These are phyloP conservation scores for Macrosteles quadrilineatus DNA, from an alignment of 1,140 invertebrate species.

Conservation along the genomic window DNA sequence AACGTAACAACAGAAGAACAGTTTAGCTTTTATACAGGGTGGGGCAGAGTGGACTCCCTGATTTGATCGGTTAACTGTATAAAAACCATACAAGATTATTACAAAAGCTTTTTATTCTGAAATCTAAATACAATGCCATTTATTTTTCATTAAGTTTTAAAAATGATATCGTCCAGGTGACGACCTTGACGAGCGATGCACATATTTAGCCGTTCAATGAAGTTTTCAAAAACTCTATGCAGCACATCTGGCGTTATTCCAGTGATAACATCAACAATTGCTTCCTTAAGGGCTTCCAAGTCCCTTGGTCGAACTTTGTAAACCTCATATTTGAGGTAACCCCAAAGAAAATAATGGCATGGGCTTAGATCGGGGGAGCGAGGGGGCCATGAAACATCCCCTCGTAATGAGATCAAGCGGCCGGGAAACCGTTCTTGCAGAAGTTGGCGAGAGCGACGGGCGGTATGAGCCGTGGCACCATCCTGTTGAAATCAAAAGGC, in stretches of 20 bases:
- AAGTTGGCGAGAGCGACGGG: slow-evolving; percentile 22
- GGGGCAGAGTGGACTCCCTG: too few relatives aligned
- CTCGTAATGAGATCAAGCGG: slow-evolving; percentile 44
- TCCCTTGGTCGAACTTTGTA: slow-evolving; percentile 36
- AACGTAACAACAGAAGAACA: too few relatives aligned
- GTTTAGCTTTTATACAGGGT: too few relatives aligned
- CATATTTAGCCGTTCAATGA: background rate
- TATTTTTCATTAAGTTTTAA: too few relatives aligned
- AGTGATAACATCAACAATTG: slow-evolving; percentile 24
- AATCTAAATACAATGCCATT: too few relatives aligned
- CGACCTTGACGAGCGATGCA: background rate
- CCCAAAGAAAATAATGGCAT: slow-evolving; percentile 42
- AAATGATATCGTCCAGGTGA: too few relatives aligned
- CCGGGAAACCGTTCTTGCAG: slow-evolving; percentile 31
- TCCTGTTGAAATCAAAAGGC: slow-evolving; percentile 41
- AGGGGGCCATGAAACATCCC: slow-evolving; percentile 39
- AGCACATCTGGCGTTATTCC: background rate
- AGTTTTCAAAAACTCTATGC: background rate
- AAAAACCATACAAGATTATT: too few relatives aligned
- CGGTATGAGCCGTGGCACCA: slow-evolving; percentile 38
- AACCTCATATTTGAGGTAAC: slow-evolving; percentile 39
- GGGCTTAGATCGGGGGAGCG: slow-evolving; percentile 41
- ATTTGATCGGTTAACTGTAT: too few relatives aligned
- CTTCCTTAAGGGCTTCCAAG: slow-evolving; percentile 42
- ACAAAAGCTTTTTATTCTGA: too few relatives aligned